These are phyloP conservation scores for Mimachlamys varia DNA, from an alignment of 2,888 invertebrate species.

Conservation along the genomic window DNA sequence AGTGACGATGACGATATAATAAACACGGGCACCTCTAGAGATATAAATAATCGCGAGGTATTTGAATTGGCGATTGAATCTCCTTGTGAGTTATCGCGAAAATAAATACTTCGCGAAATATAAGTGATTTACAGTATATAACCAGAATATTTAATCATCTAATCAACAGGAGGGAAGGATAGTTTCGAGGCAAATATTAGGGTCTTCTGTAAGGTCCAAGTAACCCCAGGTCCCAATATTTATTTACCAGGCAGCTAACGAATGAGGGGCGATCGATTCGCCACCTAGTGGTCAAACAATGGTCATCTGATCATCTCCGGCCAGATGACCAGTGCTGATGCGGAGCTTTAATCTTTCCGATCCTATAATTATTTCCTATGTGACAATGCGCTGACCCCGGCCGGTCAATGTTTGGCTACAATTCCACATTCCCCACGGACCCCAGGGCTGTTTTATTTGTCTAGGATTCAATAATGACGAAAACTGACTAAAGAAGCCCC, in stretches of 20 bases:
- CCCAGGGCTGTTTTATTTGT: neutral
- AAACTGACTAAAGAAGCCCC: neutral
- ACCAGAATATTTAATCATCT: neutral
- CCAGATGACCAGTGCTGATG: neutral
- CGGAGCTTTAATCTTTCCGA: constrained; percentile 5
- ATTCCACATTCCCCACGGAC: neutral
- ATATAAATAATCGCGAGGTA: too few relatives aligned
- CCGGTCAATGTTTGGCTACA: neutral
- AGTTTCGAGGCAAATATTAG: neutral
- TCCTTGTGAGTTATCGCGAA: too few relatives aligned
- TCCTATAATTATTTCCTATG: neutral
- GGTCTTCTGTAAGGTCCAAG: neutral
- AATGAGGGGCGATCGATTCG: neutral
- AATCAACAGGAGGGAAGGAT: neutral
- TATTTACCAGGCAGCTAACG: neutral
- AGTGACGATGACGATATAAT: too few relatives aligned
- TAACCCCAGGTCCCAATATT: neutral
- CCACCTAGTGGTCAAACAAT: constrained; percentile 3
- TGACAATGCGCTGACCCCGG: constrained; percentile 15
- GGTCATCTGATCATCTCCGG: constrained; percentile 19
- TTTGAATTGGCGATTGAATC: too few relatives aligned
- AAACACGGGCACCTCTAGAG: too few relatives aligned
- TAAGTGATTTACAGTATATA: too few relatives aligned
- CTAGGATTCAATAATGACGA: constrained; percentile 20
- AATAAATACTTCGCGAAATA: too few relatives aligned